Base-by-base conservation (phyloP, 2,113 vertebrate species). In the Clarias batrachus region DNA sequence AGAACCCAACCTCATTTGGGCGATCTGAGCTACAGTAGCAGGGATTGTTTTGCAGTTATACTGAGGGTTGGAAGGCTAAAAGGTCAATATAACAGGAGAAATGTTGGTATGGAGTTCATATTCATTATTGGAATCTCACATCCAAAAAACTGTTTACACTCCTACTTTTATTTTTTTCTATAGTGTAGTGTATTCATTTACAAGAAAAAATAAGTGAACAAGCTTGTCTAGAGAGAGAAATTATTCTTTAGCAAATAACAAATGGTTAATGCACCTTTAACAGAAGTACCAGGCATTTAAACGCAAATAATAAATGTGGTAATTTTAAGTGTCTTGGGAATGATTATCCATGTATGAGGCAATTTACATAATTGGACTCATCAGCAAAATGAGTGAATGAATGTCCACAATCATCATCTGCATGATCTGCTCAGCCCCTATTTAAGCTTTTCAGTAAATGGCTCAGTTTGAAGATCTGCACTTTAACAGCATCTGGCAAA, bases 281-380 rank as follows among this genome's bases (percentile, higher is more conserved):
- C 30, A 13, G 30, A 68, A 4, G n/a, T 30, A 13, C 13, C 27
- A 9, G 14, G 2, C 2, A 14, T 68, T 30, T 30, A 30, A 79
- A n/a, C 80, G 86, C 86, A 90, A 91, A 86, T 37, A 87, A 90
- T n/a, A 0, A 90, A 88, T 90, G 21, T 88, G 83, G 17, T 41
- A 1, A 65, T 80, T 88, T 91, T 68, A 89, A 68, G 27, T 89
- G 87, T 80, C 91, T 92, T 90, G 93, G 90, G 82, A 92, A 91
- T 90, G 89, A 88, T 90, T 89, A 89, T 83, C 90, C 89, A 89
- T 68, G 92, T 92, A 92, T 92, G 89, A 86, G 92, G 87, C 88
- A 86, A 33, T 83, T 91, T 27, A 41, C 91, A 90, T 91, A 88
- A 94, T 92, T 93, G 81, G 73, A 91, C 81, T 90, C 76, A 91